A percentile compares a stretch with the other conserved stretches of the same genome.
phyloP scores from a whole-genome alignment of 2,113 vertebrate genomes.

The Mus pahari region DNA sequence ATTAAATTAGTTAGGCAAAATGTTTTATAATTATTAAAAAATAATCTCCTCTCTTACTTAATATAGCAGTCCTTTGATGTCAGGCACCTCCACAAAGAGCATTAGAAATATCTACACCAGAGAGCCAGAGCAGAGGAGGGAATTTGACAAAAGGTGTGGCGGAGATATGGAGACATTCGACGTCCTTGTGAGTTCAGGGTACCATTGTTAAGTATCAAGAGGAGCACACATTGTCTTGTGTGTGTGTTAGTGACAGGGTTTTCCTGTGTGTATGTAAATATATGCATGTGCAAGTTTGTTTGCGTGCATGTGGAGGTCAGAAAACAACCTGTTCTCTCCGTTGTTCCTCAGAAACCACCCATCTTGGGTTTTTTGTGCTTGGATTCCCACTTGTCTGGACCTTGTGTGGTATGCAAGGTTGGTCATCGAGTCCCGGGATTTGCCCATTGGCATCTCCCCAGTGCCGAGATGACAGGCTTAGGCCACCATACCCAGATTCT shows the following conservation, averaged over 20 bases:
- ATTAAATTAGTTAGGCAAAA: background rate
- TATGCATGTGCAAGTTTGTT: background rate
- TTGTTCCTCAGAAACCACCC: background rate
- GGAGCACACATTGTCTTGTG: background rate
- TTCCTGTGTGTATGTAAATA: background rate
- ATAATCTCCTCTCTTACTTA: background rate
- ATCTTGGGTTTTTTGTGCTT: background rate
- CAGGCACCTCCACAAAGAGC: background rate
- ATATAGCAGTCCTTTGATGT: constrained; percentile 38
- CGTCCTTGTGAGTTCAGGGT: background rate
- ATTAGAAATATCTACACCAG: background rate
- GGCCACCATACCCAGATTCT: background rate
- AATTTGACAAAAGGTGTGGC: background rate
- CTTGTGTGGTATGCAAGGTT: background rate
- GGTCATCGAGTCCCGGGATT: background rate
- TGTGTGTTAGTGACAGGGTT: background rate
- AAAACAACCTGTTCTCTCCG: background rate
- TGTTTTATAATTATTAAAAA: background rate
- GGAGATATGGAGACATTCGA: background rate
- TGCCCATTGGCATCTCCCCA: background rate
- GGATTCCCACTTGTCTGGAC: background rate
- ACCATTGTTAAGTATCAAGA: background rate
- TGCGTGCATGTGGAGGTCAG: background rate
- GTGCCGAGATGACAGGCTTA: no score
- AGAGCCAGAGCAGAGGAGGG: background rate